Conservation (phyloP, 2,888 invertebrate species). For the Chloromyia formosa region DNA sequence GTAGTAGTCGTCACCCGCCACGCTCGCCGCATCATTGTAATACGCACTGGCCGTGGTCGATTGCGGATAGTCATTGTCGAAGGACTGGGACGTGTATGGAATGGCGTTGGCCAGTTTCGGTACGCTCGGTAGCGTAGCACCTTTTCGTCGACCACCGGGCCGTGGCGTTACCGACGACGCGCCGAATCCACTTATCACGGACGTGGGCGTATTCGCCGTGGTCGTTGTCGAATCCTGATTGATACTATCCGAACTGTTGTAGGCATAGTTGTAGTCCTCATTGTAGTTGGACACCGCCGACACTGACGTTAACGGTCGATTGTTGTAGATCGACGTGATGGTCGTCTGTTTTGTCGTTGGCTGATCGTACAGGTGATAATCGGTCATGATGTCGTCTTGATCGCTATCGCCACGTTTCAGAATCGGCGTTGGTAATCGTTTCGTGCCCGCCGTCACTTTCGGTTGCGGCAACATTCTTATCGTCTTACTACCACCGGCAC, state of each 20-base stretch:
- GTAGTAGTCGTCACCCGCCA: conserved; percentile 31
- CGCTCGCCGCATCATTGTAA: conserved; percentile 9
- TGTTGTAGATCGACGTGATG: conserved; percentile 18
- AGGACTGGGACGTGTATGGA: conserved; percentile 29
- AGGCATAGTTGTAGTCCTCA: conserved; percentile 77
- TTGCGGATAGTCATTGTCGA: conserved; percentile 32
- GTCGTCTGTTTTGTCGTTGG: conserved; percentile 57
- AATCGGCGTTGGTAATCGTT: conserved; percentile 44
- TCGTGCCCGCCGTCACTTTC: conserved; percentile 44
- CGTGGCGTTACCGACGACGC: background rate
- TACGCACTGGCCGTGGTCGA: conserved; percentile 11
- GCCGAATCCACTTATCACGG: conserved; percentile 29
- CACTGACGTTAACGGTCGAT: conserved; percentile 53
- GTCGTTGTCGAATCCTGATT: conserved; percentile 54
- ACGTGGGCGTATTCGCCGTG: conserved; percentile 52
- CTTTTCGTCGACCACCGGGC: conserved; percentile 47
- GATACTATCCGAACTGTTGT: conserved; percentile 73
- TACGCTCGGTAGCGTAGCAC: conserved; percentile 48
- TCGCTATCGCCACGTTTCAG: conserved; percentile 42
- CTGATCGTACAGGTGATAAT: conserved; percentile 20
- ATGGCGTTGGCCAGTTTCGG: conserved; percentile 20
- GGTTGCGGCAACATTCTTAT: conserved; percentile 48
- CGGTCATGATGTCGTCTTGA: background rate
- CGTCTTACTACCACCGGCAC: no score
- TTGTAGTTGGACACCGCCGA: conserved; percentile 65